A percentile compares a stretch with the other conserved stretches of the same genome.
These are phyloP conservation scores for Pao palembangensis DNA, from an alignment of 2,113 vertebrate species.

Conservation along the genomic window DNA sequence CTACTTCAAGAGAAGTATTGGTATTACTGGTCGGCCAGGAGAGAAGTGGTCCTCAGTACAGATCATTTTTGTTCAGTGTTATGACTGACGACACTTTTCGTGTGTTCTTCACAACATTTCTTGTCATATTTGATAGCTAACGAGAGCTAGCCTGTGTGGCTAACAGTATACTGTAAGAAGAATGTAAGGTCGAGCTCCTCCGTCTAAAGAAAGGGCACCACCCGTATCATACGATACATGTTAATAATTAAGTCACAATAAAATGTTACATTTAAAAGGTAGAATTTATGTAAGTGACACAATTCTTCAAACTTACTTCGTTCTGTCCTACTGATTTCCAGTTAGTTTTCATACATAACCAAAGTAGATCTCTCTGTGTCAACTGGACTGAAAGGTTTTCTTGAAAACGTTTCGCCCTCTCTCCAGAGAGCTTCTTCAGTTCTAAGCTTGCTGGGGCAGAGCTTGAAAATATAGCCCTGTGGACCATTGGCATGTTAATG, in stretches of 20 bases:
- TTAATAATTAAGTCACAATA: background rate
- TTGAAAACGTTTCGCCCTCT: too few relatives aligned
- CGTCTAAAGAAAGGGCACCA: conserved; percentile 24
- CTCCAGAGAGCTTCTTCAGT: too few relatives aligned
- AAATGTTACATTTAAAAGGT: background rate
- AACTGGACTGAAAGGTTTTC: too few relatives aligned
- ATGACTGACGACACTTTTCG: background rate
- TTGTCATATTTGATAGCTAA: conserved; percentile 32
- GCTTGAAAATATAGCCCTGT: too few relatives aligned
- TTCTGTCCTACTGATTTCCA: too few relatives aligned
- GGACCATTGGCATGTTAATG: too few relatives aligned
- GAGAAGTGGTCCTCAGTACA: background rate
- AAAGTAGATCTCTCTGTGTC: too few relatives aligned
- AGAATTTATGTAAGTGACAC: too few relatives aligned
- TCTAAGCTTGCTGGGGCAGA: too few relatives aligned
- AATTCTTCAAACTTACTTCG: too few relatives aligned
- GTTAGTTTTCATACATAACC: too few relatives aligned
- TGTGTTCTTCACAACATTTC: background rate
- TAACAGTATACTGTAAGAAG: conserved; percentile 6
- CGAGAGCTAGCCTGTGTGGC: conserved; percentile 27
- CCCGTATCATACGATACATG: conserved; percentile 24
- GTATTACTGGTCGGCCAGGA: background rate
- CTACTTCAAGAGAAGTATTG: background rate
- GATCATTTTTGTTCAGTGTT: background rate
- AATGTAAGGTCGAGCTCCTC: conserved; percentile 24